Evolutionary conservation across 2,797 vertebrate species (phyloP).

Genomic region (Tachyglossus aculeatus): DNA sequence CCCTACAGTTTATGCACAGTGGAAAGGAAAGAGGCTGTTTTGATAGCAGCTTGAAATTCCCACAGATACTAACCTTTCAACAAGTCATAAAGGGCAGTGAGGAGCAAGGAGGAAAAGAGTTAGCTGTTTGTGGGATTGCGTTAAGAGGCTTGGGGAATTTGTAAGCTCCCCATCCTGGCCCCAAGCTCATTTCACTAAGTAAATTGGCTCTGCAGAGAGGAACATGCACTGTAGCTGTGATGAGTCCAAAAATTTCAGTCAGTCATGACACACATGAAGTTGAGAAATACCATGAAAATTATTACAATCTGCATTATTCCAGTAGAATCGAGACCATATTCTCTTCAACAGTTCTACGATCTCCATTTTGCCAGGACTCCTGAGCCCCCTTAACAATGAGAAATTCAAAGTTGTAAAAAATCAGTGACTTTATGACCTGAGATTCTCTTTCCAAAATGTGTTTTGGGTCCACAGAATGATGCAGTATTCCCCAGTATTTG

Average conservation of each 20-base stretch:
- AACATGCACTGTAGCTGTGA: not conserved
- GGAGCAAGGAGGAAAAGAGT: not conserved
- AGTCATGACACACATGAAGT: not conserved
- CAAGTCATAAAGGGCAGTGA: not conserved
- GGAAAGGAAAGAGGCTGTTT: not conserved
- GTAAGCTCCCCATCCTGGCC: not conserved
- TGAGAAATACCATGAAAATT: conserved; percentile 10
- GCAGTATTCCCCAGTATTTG: not conserved
- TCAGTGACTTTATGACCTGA: not conserved
- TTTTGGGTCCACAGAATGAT: conserved; percentile 10
- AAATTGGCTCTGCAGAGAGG: not conserved
- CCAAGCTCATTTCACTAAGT: not conserved
- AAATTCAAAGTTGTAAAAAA: not conserved
- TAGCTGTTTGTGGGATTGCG: not conserved
- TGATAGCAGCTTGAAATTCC: not conserved
- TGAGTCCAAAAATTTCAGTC: not conserved
- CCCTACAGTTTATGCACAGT: not conserved
- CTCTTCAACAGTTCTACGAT: not conserved
- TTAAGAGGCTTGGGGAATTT: not conserved
- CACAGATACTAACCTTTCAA: not conserved
- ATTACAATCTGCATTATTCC: not conserved
- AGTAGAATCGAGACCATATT: not conserved
- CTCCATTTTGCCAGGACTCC: not conserved
- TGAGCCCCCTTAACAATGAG: not conserved
- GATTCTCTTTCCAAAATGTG: conserved; percentile 4